Percentiles rank a stretch among this genome's conserved stretches.
Evolutionary conservation across 2,797 vertebrate genomes (phyloP).

Genomic region (Karalla daura): DNA sequence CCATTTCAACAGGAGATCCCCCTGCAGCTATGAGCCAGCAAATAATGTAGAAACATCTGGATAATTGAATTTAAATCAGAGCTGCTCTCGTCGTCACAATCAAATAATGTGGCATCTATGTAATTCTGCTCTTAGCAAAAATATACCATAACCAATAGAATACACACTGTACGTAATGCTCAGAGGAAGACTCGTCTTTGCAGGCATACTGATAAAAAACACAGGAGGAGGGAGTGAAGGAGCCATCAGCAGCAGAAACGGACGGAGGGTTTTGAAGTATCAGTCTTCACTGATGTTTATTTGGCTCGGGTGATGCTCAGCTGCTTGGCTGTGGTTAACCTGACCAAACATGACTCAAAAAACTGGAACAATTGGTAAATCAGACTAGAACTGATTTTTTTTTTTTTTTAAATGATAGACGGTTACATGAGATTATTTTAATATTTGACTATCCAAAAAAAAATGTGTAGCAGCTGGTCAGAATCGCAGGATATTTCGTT

Average conservation of each 20-base stretch:
- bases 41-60: conserved; percentile 50
- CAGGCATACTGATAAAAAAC: neutral
- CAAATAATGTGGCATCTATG: conserved; percentile 21
- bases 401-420: too few species aligned
- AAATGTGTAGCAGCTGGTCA: too few species aligned
- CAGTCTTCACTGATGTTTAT: conserved; percentile 34
- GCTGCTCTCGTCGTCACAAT: conserved; percentile 8
- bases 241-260: conserved; percentile 16
- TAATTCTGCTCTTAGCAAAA: neutral
- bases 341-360: conserved; percentile 49
- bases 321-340: conserved; percentile 38
- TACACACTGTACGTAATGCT: conserved; percentile 6
- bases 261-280: conserved; percentile 44
- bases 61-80: conserved; percentile 40
- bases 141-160: conserved; percentile 18
- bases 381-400: too few species aligned
- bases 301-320: conserved; percentile 51
- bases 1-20: conserved; percentile 27
- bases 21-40: conserved; percentile 10
- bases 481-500: too few species aligned
- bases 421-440: neutral
- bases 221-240: neutral
- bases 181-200: conserved; percentile 16
- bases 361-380: neutral
- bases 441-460: neutral